Evolutionary conservation across 1,140 invertebrate species (phyloP), one percentile per base, ranked within the genome.

Genomic region (Pristionchus pacificus): DNA sequence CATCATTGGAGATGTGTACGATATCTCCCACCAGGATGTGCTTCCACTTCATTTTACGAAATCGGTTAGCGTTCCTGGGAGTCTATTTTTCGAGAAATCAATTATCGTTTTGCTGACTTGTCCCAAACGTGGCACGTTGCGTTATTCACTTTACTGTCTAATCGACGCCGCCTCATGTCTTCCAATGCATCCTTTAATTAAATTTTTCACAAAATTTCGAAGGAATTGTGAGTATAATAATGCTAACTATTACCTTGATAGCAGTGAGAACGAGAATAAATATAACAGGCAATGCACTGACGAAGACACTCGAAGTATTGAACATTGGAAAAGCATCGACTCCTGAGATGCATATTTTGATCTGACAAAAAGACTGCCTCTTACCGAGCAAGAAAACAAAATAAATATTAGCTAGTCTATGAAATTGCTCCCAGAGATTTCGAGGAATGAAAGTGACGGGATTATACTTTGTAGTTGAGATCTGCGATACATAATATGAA

Each of bases 121-220:
- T 90, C 89, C 86, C 92, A 96, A 33, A 95, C 90, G 79, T 93
- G 87, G 84, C 93, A 95, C 14, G 90, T 92, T 14, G 90, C 91
- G 83, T 93, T 92, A 84, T 98, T 98, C 74, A 97, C 92, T 74
- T 93, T 88, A 77, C 91, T 92, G 85, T 98, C 95, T 61, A 92
- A 93, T 10, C 88, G 88, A 77, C 92, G 89, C 82, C 95, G 87
- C 65, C 93, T 86, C 59, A 91, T 89, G 86, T 98, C 95, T 86
- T 97, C 95, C 85, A 93, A 96, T 65, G 93, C 88, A 87, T 98
- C 95, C 85, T 98, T 98, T 55, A 97, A 88, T 2, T 92, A 93
- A 0, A 95, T 97, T 15, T 97, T 93, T 72, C 90, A 90, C 14
- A 98, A 88, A 76, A 98, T 93, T n/a, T n/a, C n/a, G n/a, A n/a